A percentile compares a stretch with the other conserved stretches of the same genome.
Conservation (phyloP, 2,113 vertebrate species). For the Cephalopterus ornatus region DNA sequence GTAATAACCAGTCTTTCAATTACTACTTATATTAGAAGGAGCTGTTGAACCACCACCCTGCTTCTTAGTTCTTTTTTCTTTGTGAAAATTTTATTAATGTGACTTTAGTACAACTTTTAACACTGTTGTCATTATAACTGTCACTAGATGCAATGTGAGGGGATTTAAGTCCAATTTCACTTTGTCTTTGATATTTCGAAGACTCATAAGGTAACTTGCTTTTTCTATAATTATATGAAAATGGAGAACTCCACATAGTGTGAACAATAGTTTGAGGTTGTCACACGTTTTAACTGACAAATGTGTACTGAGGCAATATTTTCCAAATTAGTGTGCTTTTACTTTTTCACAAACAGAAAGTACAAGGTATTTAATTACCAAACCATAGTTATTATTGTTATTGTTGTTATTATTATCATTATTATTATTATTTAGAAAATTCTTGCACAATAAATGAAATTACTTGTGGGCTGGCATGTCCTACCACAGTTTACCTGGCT, state of each 20-base stretch:
- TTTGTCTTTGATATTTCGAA: neutral
- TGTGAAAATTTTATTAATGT: neutral
- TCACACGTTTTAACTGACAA: neutral
- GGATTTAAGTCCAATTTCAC: neutral
- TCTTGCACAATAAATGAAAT: neutral
- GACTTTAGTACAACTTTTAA: neutral
- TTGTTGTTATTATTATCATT: neutral
- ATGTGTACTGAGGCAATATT: neutral
- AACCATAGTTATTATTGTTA: too few relatives aligned
- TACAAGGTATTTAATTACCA: neutral
- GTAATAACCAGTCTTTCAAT: neutral
- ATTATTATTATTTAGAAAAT: neutral
- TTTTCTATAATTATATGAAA: neutral
- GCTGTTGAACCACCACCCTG: neutral
- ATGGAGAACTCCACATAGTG: neutral
- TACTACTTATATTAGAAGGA: neutral
- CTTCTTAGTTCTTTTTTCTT: neutral
- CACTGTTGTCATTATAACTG: neutral
- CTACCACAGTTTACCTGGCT: neutral
- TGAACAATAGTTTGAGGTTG: neutral
- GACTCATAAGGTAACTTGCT: neutral
- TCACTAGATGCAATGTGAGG: neutral
- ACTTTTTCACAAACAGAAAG: neutral
- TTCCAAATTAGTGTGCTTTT: neutral
- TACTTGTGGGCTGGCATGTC: neutral